phyloP scores from a whole-genome alignment of 1,140 invertebrate genomes.

The Zaprionus ornatus region DNA sequence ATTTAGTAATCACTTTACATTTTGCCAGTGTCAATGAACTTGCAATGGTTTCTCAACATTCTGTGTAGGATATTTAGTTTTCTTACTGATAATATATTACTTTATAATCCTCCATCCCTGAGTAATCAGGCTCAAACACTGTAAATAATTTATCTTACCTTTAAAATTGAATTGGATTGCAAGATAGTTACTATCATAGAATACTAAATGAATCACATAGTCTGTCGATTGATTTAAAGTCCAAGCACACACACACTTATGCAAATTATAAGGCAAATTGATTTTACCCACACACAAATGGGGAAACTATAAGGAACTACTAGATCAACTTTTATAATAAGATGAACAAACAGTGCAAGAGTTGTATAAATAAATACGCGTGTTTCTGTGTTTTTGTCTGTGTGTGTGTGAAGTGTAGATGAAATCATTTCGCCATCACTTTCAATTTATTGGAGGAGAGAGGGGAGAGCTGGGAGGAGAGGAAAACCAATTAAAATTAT shows the following conservation, averaged over 20 bases:
- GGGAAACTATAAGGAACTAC: slow-evolving; percentile 22
- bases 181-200: background rate
- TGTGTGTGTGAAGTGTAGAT: slow-evolving; percentile 42
- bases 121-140: background rate
- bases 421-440: slow-evolving; percentile 61
- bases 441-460: slow-evolving; percentile 31
- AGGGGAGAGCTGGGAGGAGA: background rate
- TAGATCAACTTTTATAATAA: slow-evolving; percentile 48
- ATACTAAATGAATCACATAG: background rate
- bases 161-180: background rate
- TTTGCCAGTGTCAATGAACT: too few species aligned
- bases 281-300: slow-evolving; percentile 25
- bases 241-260: slow-evolving; percentile 39
- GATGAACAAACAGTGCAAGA: slow-evolving; percentile 38
- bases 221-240: background rate
- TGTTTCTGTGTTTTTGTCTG: slow-evolving; percentile 17
- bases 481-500: slow-evolving; percentile 81
- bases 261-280: slow-evolving; percentile 61
- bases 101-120: too few species aligned
- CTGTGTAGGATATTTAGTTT: too few species aligned
- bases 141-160: background rate
- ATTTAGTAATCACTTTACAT: too few species aligned
- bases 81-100: too few species aligned
- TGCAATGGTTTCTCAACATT: too few species aligned
- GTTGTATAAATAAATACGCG: slow-evolving; percentile 28